Percentiles rank a stretch among this genome's conserved stretches.
Conservation (phyloP, 2,113 vertebrate genomes). For the Tenebrosternarchus preto region DNA sequence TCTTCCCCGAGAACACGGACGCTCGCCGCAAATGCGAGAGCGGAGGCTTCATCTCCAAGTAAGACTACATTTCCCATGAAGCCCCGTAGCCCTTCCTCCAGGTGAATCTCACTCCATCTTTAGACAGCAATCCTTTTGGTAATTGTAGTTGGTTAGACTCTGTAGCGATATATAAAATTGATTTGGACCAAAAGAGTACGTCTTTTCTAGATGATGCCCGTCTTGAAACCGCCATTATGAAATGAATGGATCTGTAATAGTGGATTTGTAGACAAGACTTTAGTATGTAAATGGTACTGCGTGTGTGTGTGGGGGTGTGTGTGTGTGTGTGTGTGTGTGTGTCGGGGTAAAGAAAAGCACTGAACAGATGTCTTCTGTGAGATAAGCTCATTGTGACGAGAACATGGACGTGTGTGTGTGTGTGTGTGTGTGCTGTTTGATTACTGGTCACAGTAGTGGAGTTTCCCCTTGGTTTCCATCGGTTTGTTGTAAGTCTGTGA, state of each 20-base stretch:
- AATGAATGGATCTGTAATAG: neutral
- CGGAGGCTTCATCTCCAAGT: constrained; percentile 98
- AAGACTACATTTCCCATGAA: constrained; percentile 54
- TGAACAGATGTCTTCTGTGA: constrained; percentile 1
- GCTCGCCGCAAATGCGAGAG: constrained; percentile 95
- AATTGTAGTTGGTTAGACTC: no score
- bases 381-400: constrained; percentile 5
- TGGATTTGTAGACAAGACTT: neutral
- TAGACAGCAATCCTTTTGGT: no score
- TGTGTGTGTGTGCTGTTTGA: neutral
- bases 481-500: no score
- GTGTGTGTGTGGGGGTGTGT: neutral
- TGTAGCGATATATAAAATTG: no score
- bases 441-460: no score
- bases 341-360: neutral
- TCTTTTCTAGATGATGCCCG: neutral
- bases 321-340: constrained; percentile 9
- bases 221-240: neutral
- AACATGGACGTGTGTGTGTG: neutral
- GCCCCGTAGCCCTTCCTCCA: no score
- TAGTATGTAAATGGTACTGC: neutral
- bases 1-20: constrained; percentile 96
- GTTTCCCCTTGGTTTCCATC: no score
- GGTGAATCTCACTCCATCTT: no score
- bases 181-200: no score